Conservation (phyloP, 1,140 invertebrate genomes). For the Odontomachus brunneus region DNA sequence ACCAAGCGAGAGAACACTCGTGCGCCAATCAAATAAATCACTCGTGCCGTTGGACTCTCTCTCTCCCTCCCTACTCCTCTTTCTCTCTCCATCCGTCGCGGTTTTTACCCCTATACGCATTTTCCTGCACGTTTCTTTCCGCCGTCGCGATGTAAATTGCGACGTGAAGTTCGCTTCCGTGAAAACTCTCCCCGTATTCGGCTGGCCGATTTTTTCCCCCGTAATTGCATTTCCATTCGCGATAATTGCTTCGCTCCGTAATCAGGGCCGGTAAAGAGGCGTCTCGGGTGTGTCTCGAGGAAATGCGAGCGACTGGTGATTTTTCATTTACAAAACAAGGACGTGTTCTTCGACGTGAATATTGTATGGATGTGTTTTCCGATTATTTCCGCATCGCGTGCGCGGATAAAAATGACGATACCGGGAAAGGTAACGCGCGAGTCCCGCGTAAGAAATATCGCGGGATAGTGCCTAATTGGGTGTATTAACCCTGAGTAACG, state of each 20-base stretch:
- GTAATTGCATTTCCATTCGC: slow-evolving; percentile 25
- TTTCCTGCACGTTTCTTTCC: slow-evolving; percentile 30
- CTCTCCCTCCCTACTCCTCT: too few relatives aligned
- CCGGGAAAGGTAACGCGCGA: too few relatives aligned
- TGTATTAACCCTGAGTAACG: neutral
- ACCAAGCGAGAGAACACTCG: slow-evolving; percentile 11
- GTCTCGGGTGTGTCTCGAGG: neutral
- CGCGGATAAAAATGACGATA: too few relatives aligned
- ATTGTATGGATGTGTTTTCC: too few relatives aligned
- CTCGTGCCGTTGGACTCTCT: slow-evolving; percentile 16
- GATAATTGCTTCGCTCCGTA: slow-evolving; percentile 24
- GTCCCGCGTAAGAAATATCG: too few relatives aligned
- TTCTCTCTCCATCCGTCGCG: too few relatives aligned
- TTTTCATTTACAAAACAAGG: neutral
- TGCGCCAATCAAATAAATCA: slow-evolving; percentile 61
- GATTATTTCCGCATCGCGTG: too few relatives aligned
- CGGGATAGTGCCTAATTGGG: too few relatives aligned
- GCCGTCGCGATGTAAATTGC: slow-evolving; percentile 32
- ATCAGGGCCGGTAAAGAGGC: slow-evolving; percentile 1
- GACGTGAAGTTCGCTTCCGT: neutral
- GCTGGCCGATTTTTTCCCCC: slow-evolving; percentile 28
- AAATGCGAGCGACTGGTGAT: neutral
- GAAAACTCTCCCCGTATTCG: neutral
- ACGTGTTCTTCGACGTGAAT: too few relatives aligned
- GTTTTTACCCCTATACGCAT: slow-evolving; percentile 28